Evolutionary conservation across 2,797 vertebrate genomes (phyloP).

Genomic region (Betta splendens): DNA sequence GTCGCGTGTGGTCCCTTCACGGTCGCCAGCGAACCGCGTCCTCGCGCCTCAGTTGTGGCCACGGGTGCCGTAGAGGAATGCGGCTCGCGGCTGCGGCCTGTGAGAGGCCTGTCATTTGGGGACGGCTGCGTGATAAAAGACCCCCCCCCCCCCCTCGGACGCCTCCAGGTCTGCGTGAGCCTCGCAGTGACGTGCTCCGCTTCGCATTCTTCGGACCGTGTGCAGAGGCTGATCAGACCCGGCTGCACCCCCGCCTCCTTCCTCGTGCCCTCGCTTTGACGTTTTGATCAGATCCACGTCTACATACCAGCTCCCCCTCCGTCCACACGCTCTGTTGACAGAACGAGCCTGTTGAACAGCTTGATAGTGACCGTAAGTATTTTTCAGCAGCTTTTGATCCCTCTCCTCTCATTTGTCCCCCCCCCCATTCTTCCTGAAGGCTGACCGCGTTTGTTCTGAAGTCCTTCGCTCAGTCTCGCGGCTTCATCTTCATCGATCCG

Average conservation of each 20-base stretch:
- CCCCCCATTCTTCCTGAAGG: conserved; percentile 72
- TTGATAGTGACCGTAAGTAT: conserved; percentile 41
- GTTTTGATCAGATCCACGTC: conserved; percentile 45
- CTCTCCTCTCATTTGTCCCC: conserved; percentile 11
- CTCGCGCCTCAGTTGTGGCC: conserved; percentile 49
- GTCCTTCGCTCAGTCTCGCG: conserved; percentile 93
- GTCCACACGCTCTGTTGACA: conserved; percentile 40
- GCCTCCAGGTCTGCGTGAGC: no score
- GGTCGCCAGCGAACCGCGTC: conserved; percentile 66
- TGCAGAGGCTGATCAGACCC: conserved; percentile 58
- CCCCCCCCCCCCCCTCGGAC: no score
- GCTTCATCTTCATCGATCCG: conserved; percentile 93
- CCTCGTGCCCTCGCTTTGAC: conserved; percentile 40
- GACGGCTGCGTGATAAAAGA: conserved; percentile 56
- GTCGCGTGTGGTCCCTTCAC: conserved; percentile 45
- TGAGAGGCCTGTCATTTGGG: conserved; percentile 70
- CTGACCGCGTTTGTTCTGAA: conserved; percentile 95
- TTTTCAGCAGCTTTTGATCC: conserved; percentile 41
- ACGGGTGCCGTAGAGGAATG: conserved; percentile 60
- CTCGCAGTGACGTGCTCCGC: no score
- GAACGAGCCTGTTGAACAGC: conserved; percentile 38
- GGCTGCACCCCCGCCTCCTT: conserved; percentile 42
- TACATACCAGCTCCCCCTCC: conserved; percentile 34
- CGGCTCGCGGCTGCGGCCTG: conserved; percentile 50
- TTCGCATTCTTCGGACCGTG: no score